Evolutionary conservation across 2,113 vertebrate species (phyloP).

Genomic region (Labeo catla): DNA sequence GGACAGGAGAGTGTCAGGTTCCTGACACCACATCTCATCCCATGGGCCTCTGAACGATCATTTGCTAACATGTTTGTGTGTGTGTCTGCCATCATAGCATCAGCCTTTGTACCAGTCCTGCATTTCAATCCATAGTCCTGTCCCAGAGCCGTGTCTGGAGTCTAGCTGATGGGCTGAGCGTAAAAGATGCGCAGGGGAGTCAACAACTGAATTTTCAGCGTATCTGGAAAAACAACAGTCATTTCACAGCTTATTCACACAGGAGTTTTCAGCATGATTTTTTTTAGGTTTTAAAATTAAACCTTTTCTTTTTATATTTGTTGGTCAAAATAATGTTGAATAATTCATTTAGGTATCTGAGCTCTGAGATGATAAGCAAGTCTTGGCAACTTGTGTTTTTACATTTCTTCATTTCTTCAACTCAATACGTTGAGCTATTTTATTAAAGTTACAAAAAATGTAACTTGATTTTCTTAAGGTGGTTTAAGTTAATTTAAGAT

Average conservation of each 20-base stretch:
- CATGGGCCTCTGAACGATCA: slow-evolving; percentile 17
- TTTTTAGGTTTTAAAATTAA: not conserved
- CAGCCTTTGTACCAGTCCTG: slow-evolving; percentile 38
- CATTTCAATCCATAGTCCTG: slow-evolving; percentile 33
- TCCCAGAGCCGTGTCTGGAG: not conserved
- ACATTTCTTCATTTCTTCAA: too few species aligned
- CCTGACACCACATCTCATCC: slow-evolving; percentile 35
- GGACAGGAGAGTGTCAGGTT: slow-evolving; percentile 48
- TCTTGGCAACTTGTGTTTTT: too few species aligned
- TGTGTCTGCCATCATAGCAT: slow-evolving; percentile 40
- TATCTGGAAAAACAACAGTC: not conserved
- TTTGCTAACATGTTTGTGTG: slow-evolving; percentile 53
- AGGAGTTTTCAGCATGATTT: too few species aligned
- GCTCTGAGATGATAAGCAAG: too few species aligned
- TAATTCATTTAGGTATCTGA: not conserved
- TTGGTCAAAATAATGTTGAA: not conserved
- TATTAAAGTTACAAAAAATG: too few species aligned
- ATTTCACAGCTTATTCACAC: not conserved
- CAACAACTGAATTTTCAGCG: not conserved
- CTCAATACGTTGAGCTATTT: too few species aligned
- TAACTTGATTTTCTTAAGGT: too few species aligned
- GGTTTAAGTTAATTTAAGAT: not conserved
- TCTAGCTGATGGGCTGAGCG: not conserved
- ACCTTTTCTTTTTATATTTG: not conserved
- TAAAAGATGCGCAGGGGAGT: not conserved